phyloP scores from a whole-genome alignment of 2,797 vertebrate genomes.

The Acrossocheilus fasciatus region DNA sequence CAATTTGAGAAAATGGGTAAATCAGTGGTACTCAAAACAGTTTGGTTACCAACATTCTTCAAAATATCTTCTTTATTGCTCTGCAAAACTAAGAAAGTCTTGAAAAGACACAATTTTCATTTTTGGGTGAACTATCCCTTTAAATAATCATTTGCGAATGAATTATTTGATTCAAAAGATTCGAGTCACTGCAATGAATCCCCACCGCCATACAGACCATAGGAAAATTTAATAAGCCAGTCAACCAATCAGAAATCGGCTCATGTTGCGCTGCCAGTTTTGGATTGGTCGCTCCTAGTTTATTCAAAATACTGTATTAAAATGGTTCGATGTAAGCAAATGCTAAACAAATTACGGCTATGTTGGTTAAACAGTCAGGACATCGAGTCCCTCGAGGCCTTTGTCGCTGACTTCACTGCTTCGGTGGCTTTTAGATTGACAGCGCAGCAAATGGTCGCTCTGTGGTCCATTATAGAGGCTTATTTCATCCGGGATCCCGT shows the following conservation, averaged over 20 bases:
- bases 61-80: not conserved
- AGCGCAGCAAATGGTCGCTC: conserved; percentile 5
- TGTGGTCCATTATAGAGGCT: conserved; percentile 59
- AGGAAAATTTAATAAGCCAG: conserved; percentile 16
- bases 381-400: not conserved
- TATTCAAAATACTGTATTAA: conserved; percentile 17
- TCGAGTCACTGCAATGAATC: not conserved
- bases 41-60: not conserved
- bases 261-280: not conserved
- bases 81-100: not conserved
- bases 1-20: not conserved
- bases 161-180: not conserved
- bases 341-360: not conserved
- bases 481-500: conserved; percentile 39
- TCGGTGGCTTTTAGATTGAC: conserved; percentile 7
- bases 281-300: conserved; percentile 58
- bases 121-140: not conserved
- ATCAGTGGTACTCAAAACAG: not conserved
- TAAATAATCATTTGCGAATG: not conserved
- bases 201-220: not conserved
- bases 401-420: not conserved
- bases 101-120: not conserved
- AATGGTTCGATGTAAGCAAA: not conserved
- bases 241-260: conserved; percentile 47
- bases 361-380: not conserved